phyloP scores from a whole-genome alignment of 2,888 invertebrate species.

The Nymphalis c-album region DNA sequence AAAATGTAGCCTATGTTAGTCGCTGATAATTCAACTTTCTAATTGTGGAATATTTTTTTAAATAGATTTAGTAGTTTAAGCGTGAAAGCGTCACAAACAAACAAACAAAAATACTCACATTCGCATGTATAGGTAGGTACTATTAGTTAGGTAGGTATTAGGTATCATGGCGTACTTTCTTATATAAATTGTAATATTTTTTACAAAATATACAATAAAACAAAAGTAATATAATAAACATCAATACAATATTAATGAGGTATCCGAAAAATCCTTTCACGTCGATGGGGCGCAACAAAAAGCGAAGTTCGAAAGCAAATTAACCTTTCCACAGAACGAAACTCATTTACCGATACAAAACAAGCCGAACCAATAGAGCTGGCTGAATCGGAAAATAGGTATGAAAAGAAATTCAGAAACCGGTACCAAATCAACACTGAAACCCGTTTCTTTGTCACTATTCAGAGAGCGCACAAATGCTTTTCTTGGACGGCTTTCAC shows the following conservation, averaged over 20 bases:
- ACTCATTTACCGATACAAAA: conserved; percentile 79
- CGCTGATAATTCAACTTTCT: too few relatives aligned
- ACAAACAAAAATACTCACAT: too few relatives aligned
- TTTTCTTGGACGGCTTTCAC: conserved; percentile 78
- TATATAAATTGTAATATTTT: too few relatives aligned
- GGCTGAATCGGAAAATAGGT: conserved; percentile 68
- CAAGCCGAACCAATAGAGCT: conserved; percentile 60
- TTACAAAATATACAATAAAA: not conserved
- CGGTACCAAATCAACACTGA: conserved; percentile 64
- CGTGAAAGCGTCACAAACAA: too few relatives aligned
- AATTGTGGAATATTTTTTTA: too few relatives aligned
- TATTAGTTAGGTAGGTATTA: too few relatives aligned
- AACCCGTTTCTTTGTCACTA: conserved; percentile 67
- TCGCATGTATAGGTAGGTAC: too few relatives aligned
- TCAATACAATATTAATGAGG: conserved; percentile 44
- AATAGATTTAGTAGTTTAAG: too few relatives aligned
- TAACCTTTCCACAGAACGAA: conserved; percentile 67
- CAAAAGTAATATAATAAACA: conserved; percentile 24
- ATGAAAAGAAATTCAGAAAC: conserved; percentile 68
- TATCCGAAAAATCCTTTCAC: conserved; percentile 50
- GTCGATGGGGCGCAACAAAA: conserved; percentile 55
- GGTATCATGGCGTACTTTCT: too few relatives aligned
- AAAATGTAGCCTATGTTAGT: too few relatives aligned
- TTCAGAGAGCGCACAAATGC: conserved; percentile 76
- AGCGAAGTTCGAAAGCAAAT: conserved; percentile 67